A percentile compares a stretch with the other conserved stretches of the same genome.
Evolutionary conservation across 1,140 invertebrate species (phyloP).

Genomic region (Leptinotarsa texana): DNA sequence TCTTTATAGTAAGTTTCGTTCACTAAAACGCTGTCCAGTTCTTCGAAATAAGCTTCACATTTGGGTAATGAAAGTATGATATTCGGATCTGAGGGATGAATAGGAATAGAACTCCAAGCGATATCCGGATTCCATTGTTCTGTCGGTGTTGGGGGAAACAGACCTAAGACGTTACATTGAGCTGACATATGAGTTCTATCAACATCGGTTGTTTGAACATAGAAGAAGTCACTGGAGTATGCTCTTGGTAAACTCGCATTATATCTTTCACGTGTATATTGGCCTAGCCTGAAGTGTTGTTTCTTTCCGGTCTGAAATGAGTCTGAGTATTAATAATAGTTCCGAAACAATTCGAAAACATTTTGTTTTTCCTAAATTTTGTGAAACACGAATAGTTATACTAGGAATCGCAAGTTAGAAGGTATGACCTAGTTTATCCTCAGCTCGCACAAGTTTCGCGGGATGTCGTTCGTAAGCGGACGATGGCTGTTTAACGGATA

Average conservation of each 20-base stretch:
- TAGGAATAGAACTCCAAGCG: constrained; percentile 5
- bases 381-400: too few species aligned
- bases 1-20: not conserved
- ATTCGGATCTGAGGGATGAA: not conserved
- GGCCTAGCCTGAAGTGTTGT: constrained; percentile 65
- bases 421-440: too few species aligned
- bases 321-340: too few species aligned
- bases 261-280: constrained; percentile 65
- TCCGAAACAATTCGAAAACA: too few species aligned
- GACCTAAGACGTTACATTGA: constrained; percentile 56
- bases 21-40: not conserved
- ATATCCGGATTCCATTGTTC: not conserved
- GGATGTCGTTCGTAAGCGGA: too few species aligned
- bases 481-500: too few species aligned
- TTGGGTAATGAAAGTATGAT: not conserved
- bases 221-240: constrained; percentile 59
- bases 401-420: too few species aligned
- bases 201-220: constrained; percentile 47
- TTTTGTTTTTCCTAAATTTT: too few species aligned
- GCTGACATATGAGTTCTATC: constrained; percentile 63
- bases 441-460: too few species aligned
- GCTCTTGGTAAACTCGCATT: constrained; percentile 59
- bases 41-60: not conserved
- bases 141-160: not conserved
- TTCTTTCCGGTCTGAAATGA: constrained; percentile 62